These are phyloP conservation scores for Atethmia centrago DNA, from an alignment of 2,888 invertebrate genomes.

Conservation along the genomic window DNA sequence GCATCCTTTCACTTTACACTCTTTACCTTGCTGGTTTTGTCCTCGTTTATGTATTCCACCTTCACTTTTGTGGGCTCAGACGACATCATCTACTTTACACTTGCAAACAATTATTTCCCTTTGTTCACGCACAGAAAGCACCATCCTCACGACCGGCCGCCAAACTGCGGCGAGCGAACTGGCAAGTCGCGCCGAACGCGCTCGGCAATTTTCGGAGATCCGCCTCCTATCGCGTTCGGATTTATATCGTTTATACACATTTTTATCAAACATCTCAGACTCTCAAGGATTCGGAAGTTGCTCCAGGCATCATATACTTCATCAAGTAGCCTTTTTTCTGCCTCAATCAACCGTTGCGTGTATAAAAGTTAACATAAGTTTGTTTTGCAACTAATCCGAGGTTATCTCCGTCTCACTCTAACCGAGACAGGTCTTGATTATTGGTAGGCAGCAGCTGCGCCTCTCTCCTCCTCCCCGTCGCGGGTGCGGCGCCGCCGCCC, in stretches of 20 bases:
- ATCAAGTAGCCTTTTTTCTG: not conserved
- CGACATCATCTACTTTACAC: conserved; percentile 89
- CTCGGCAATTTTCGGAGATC: conserved; percentile 88
- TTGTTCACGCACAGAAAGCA: conserved; percentile 88
- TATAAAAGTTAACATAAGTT: conserved; percentile 47
- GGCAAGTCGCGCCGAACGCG: conserved; percentile 80
- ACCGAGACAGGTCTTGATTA: conserved; percentile 88
- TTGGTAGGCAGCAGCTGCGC: conserved; percentile 91
- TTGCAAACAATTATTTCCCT: conserved; percentile 85
- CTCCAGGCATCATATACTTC: conserved; percentile 35
- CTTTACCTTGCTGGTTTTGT: conserved; percentile 87
- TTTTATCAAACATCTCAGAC: conserved; percentile 62
- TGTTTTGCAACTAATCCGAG: conserved; percentile 65
- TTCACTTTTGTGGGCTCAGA: conserved; percentile 88
- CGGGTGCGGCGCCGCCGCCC: conserved; percentile 89
- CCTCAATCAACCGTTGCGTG: not conserved
- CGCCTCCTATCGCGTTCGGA: conserved; percentile 89
- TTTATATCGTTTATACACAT: conserved; percentile 73
- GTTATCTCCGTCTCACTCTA: conserved; percentile 84
- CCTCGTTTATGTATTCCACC: conserved; percentile 89
- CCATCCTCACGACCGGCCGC: conserved; percentile 90
- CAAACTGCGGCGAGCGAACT: conserved; percentile 89
- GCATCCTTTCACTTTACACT: conserved; percentile 79
- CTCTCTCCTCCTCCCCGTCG: conserved; percentile 90
- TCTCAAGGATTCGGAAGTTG: conserved; percentile 30